phyloP scores from a whole-genome alignment of 2,113 vertebrate species.

The Pseudonaja textilis region DNA sequence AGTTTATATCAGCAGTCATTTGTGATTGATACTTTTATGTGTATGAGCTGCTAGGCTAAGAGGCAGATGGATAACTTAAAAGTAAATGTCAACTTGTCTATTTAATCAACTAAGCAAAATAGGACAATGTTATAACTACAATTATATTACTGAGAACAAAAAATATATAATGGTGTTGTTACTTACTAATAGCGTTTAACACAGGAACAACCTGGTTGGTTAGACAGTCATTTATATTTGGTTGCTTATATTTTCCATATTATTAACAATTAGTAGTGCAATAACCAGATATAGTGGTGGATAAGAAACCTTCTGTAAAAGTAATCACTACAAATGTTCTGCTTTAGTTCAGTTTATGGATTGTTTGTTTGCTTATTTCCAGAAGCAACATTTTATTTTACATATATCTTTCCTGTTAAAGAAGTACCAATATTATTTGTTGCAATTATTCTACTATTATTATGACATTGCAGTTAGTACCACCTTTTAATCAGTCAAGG shows the following conservation, averaged over 20 bases:
- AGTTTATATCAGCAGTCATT: constrained; percentile 40
- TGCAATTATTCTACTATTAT: neutral
- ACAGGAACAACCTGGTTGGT: neutral
- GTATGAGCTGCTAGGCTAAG: constrained; percentile 11
- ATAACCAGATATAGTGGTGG: too few species aligned
- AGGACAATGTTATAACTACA: constrained; percentile 41
- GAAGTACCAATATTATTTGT: neutral
- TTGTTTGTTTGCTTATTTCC: neutral
- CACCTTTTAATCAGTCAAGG: neutral
- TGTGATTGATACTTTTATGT: constrained; percentile 37
- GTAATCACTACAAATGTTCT: neutral
- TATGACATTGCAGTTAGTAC: neutral
- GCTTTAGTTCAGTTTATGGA: neutral
- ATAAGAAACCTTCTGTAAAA: neutral
- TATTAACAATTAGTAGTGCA: neutral
- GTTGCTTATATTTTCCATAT: neutral
- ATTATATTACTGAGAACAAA: constrained; percentile 30
- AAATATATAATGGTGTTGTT: neutral
- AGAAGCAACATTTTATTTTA: neutral
- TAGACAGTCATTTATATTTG: neutral
- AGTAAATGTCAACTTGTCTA: constrained; percentile 47
- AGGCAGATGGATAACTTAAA: constrained; percentile 44
- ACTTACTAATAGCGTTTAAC: neutral
- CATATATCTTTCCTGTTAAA: neutral
- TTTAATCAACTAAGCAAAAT: constrained; percentile 44